Base-by-base conservation (phyloP, 2,888 invertebrate species). In the Argyresthia goedartella region DNA sequence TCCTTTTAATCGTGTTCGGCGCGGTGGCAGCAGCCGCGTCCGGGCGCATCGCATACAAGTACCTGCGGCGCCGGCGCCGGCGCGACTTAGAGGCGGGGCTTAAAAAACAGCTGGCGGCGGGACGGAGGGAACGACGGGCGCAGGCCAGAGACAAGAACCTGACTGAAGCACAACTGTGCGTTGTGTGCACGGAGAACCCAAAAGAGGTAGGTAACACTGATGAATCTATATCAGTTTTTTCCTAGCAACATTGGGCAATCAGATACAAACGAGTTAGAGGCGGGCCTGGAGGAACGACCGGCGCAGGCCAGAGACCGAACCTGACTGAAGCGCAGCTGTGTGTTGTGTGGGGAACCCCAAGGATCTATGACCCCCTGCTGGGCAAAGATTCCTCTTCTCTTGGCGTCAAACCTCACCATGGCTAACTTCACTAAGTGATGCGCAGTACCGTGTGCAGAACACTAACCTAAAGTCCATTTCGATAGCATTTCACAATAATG, bases 101-200 rank as follows among this genome's bases (percentile, higher is more conserved):
- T 57, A 90, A 89, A 65, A 78, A 81, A 56, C 88, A 90, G 62
- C 76, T 93, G 11, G 93, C 92, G 48, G 88, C 87, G 25, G 90
- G 91, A 0, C 88, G 94, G 1, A 87, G 89, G 54, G 89, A 89
- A 64, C 85, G 94, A 41, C 78, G 94, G 43, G 89, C 91, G 52
- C 85, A 85, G 57, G 91, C 89, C 1, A 77, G 93, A 9, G 90
- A 91, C 60, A 87, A 82, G 51, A 88, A 91, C 69, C 80, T 93
- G 15, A 71, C 84, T 56, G 91, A 89, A 34, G 89, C 88, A 71
- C 93, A 91, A 64, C 76, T 91, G 9, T 97, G 96, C 67, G 93
- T 96, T 16, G 93, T 96, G n/a, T 97, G 97, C 74, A 88, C 92
- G 41, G 90, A 89, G 53, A 95, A 95, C 81, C 94, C 94, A 0